Evolutionary conservation across 53 echinoderm and acorn worm species (phyloP), one percentile per base, ranked within the genome.

Genomic region (Stichopus horrens): DNA sequence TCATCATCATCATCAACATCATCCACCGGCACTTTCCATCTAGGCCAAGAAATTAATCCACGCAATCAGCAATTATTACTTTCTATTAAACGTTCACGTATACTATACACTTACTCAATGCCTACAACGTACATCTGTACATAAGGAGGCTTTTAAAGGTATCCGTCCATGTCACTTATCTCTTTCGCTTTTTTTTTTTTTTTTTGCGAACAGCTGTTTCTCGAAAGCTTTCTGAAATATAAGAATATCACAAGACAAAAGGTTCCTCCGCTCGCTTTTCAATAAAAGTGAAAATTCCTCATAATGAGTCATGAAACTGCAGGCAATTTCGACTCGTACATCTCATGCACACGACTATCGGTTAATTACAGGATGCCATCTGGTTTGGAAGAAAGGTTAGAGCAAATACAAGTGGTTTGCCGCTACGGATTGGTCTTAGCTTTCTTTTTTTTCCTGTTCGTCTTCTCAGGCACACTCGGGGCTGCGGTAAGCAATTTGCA

Each of bases 261-360:
- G 77, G 85, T 59, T 81, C 77, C 13, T 85, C 66, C 65, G 85
- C 68, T 85, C 52, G 85, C 85, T 85, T 85, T 85, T 85, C 85
- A 85, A 85, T 85, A 85, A 85, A 81, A 85, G 85, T 85, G 85
- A 85, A 85, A 85, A 85, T 85, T 85, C 85, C 68, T 85, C 85
- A 85, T 85, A 85, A 85, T 85, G 85, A 85, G 85, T 85, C 85
- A 85, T 85, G 85, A 85, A 85, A 85, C 85, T 85, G 65, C 85
- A 59, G 85, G 85, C 85, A 85, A 85, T 85, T 67, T 85, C 23
- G 85, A 20, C 21, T 67, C 85, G 85, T 21, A 65, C 85, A 85
- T 63, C 85, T 63, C 65, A 22, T 51, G 16, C 85, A 18, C 85
- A 63, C 85, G 85, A 51, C 85, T 85, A 52, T 22, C 52, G 51